Evolutionary conservation across 2,113 vertebrate genomes (phyloP).

Genomic region (Cisticola juncidis): DNA sequence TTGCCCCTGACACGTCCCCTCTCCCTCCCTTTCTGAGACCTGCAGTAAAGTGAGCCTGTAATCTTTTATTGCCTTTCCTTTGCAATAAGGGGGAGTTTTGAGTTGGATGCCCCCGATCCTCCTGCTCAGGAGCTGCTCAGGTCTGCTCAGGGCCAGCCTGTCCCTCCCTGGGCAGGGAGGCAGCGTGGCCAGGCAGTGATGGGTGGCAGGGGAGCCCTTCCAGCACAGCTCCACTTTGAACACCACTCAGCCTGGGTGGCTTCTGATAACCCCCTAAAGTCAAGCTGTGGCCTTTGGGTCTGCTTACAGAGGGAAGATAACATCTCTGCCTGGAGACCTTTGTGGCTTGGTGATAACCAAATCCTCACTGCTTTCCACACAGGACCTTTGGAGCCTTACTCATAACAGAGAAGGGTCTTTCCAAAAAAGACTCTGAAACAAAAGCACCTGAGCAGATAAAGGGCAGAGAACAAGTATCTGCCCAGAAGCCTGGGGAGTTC

Average conservation of each 20-base stretch:
- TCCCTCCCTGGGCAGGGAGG: not conserved
- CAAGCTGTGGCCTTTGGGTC: not conserved
- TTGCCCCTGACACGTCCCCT: rapidly evolving
- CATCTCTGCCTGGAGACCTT: not conserved
- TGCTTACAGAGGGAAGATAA: not conserved
- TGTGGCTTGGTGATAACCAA: not conserved
- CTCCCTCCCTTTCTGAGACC: not conserved
- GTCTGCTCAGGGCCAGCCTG: not conserved
- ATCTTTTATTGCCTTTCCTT: not conserved
- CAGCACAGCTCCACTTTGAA: not conserved
- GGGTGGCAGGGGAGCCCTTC: not conserved
- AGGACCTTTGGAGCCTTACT: not conserved
- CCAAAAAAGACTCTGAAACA: not conserved
- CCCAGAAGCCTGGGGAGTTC: not conserved
- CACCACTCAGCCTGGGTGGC: not conserved
- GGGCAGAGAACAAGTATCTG: not conserved
- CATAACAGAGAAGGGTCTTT: not conserved
- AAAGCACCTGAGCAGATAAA: not conserved
- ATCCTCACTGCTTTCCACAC: not conserved
- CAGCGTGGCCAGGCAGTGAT: not conserved
- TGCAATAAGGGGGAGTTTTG: not conserved
- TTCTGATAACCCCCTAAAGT: not conserved
- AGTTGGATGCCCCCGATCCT: not conserved
- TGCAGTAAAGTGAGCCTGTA: not conserved
- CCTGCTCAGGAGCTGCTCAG: not conserved